phyloP scores from a whole-genome alignment of 2,888 invertebrate species.

The Cheilosia grossa region DNA sequence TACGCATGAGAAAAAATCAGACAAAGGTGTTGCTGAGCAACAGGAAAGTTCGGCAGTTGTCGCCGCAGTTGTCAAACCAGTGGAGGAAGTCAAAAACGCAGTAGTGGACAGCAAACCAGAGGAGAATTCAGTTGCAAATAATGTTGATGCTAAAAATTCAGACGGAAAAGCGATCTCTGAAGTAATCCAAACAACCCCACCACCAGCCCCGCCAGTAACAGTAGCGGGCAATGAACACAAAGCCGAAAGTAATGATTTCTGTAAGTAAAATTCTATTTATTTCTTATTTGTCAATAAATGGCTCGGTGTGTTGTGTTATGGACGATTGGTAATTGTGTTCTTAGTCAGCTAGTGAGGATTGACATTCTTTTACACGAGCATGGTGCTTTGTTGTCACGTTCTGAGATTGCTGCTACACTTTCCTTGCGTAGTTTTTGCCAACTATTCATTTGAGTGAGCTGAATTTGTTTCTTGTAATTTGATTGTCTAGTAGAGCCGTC shows the following conservation, averaged over 20 bases:
- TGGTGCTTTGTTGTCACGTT: background rate
- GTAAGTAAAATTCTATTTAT: slow-evolving; percentile 40
- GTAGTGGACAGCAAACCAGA: slow-evolving; percentile 31
- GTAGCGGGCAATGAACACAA: slow-evolving; percentile 64
- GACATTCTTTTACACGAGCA: background rate
- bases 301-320: slow-evolving; percentile 6
- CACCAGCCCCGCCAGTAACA: slow-evolving; percentile 52
- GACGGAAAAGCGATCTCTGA: slow-evolving; percentile 53
- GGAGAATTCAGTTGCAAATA: slow-evolving; percentile 55
- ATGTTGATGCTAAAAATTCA: slow-evolving; percentile 49
- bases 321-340: slow-evolving; percentile 2
- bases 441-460: background rate
- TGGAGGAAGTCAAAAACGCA: slow-evolving; percentile 22
- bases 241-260: slow-evolving; percentile 71
- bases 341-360: background rate
- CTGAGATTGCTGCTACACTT: background rate
- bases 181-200: slow-evolving; percentile 34
- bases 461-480: background rate
- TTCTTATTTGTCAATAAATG: slow-evolving; percentile 23
- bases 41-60: slow-evolving; percentile 63
- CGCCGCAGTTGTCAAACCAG: slow-evolving; percentile 19
- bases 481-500: background rate
- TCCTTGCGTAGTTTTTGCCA: background rate
- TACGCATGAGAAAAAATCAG: slow-evolving; percentile 60
- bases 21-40: slow-evolving; percentile 53